Percentiles rank a stretch among this genome's conserved stretches.
phyloP scores from a whole-genome alignment of 2,113 vertebrate species.

The Salvelinus sp. region DNA sequence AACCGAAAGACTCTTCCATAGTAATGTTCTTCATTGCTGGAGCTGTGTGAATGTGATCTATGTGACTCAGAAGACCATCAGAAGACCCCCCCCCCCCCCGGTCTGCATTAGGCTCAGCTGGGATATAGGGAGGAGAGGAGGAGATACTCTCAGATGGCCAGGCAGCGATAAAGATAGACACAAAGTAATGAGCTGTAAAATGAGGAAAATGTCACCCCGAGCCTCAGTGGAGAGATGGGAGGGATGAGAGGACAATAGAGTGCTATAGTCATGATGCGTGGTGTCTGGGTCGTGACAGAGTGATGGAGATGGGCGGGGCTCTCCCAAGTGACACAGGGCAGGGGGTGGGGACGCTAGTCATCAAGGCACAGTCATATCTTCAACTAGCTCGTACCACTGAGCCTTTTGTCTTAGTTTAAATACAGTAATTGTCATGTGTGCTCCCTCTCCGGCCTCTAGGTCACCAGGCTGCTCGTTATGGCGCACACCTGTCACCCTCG shows the following conservation, averaged over 20 bases:
- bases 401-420: too few species aligned
- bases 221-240: slow-evolving; percentile 13
- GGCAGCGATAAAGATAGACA: slow-evolving; percentile 48
- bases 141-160: neutral
- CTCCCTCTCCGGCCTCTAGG: too few species aligned
- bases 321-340: too few species aligned
- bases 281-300: neutral
- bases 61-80: too few species aligned
- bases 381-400: neutral
- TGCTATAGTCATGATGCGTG: neutral
- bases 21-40: too few species aligned
- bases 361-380: neutral
- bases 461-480: too few species aligned
- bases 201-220: slow-evolving; percentile 67
- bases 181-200: slow-evolving; percentile 75
- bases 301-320: neutral
- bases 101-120: neutral
- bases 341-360: neutral
- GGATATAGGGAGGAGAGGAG: slow-evolving; percentile 4
- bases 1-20: too few species aligned
- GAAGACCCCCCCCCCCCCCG: neutral
- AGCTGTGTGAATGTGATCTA: too few species aligned
- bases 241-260: neutral
- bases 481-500: too few species aligned
- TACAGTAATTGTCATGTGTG: too few species aligned